These are phyloP conservation scores for Plestiodon gilberti DNA, from an alignment of 2,113 vertebrate genomes.

Conservation along the genomic window DNA sequence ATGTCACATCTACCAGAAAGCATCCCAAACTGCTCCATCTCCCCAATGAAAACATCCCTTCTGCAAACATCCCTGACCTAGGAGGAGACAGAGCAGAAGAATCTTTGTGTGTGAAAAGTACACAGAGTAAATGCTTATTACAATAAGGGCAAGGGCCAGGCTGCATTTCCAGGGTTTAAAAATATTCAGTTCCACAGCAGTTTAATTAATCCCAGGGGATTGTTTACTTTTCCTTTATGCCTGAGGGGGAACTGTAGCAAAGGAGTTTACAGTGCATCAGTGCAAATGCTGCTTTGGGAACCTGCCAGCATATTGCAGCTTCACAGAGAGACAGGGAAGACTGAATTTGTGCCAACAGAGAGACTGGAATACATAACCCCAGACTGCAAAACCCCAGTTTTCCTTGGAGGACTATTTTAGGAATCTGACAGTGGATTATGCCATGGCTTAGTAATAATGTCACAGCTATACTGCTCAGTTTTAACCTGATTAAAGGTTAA, in stretches of 20 bases:
- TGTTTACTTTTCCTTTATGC: conserved; percentile 22
- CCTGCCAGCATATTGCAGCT: background rate
- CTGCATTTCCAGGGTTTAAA: conserved; percentile 19
- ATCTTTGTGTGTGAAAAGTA: conserved; percentile 14
- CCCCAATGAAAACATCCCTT: background rate
- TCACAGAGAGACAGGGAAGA: background rate
- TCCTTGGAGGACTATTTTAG: background rate
- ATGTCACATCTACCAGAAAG: background rate
- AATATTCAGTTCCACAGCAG: conserved; percentile 1
- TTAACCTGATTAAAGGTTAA: background rate
- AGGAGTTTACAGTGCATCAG: background rate
- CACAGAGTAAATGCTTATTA: background rate
- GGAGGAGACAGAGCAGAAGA: background rate
- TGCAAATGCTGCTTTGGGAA: conserved; percentile 2
- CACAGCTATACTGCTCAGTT: background rate
- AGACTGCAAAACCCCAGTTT: background rate
- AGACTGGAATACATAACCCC: background rate
- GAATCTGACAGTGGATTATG: background rate
- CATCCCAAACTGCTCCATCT: background rate
- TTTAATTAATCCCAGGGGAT: conserved; percentile 5
- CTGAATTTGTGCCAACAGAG: background rate
- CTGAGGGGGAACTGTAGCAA: conserved; percentile 17
- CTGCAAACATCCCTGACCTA: background rate
- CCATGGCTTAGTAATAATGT: too few relatives aligned
- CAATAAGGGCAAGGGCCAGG: background rate